Evolutionary conservation across 2,888 invertebrate species (phyloP).

Genomic region (Tachina lurida): DNA sequence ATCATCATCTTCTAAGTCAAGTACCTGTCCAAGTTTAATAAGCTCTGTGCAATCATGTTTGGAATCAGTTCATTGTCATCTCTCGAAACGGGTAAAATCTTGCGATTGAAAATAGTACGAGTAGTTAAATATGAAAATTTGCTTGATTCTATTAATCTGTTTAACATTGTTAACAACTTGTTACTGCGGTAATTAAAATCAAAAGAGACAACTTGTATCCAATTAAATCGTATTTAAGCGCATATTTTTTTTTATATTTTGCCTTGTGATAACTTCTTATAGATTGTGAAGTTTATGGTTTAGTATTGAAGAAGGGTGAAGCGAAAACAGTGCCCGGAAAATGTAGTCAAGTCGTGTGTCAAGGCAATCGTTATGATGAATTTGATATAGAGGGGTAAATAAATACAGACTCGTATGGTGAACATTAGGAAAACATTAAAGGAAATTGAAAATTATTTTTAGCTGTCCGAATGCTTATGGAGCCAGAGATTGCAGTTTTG

Average conservation of each 20-base stretch:
- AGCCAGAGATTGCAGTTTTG: constrained; percentile 71
- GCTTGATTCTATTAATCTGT: constrained; percentile 56
- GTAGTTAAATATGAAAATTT: constrained; percentile 48
- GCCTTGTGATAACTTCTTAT: constrained; percentile 9
- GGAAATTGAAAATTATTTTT: constrained; percentile 4
- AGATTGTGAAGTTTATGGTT: constrained; percentile 73
- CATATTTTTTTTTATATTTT: constrained; percentile 13
- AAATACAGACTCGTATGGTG: background rate
- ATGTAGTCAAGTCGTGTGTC: constrained; percentile 72
- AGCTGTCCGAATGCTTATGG: constrained; percentile 74
- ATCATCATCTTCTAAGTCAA: constrained; percentile 33
- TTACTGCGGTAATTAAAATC: constrained; percentile 61
- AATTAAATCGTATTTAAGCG: constrained; percentile 27
- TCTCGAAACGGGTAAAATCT: constrained; percentile 42
- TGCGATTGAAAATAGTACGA: constrained; percentile 12
- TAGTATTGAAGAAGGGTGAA: constrained; percentile 72
- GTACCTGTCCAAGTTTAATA: constrained; percentile 59
- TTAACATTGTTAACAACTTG: constrained; percentile 59
- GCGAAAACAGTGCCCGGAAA: constrained; percentile 72
- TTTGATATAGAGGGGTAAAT: constrained; percentile 70
- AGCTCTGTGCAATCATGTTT: constrained; percentile 31
- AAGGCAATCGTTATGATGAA: constrained; percentile 72
- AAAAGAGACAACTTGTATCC: constrained; percentile 1
- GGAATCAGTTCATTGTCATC: constrained; percentile 50
- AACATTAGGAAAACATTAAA: background rate